Evolutionary conservation across 2,113 vertebrate genomes (phyloP).

Genomic region (Cricetomys ansorgei): DNA sequence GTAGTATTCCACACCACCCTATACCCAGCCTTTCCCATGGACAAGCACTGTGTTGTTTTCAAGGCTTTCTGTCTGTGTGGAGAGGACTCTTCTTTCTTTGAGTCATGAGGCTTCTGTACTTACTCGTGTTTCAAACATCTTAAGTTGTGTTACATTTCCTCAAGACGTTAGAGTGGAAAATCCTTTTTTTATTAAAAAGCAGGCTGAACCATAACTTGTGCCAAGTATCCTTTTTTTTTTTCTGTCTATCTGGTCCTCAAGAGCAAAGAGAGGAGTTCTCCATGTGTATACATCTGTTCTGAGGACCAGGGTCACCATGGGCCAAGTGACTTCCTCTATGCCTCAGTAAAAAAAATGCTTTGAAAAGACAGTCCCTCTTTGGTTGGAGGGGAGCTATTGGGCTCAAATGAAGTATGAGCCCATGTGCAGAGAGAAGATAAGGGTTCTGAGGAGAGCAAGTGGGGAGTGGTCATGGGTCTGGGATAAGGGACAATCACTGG

Average conservation of each 20-base stretch:
- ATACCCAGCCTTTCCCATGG: rapidly evolving
- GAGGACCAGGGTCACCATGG: not conserved
- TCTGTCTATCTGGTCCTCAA: not conserved
- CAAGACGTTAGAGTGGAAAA: not conserved
- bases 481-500: not conserved
- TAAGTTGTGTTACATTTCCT: not conserved
- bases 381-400: rapidly evolving
- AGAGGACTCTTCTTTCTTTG: rapidly evolving
- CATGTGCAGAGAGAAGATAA: not conserved
- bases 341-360: not conserved
- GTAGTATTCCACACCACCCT: rapidly evolving
- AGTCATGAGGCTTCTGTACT: not conserved
- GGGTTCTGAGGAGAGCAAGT: not conserved
- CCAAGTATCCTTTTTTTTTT: not conserved
- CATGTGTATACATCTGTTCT: rapidly evolving
- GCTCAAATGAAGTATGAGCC: not conserved
- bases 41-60: rapidly evolving
- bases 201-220: rapidly evolving
- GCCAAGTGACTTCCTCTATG: not conserved
- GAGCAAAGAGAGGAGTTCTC: not conserved
- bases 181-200: not conserved
- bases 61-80: not conserved
- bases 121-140: no score
- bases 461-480: rapidly evolving
- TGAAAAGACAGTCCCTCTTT: not conserved